These are phyloP conservation scores for Scylla paramamosain DNA, from an alignment of 1,140 invertebrate species.

Conservation along the genomic window DNA sequence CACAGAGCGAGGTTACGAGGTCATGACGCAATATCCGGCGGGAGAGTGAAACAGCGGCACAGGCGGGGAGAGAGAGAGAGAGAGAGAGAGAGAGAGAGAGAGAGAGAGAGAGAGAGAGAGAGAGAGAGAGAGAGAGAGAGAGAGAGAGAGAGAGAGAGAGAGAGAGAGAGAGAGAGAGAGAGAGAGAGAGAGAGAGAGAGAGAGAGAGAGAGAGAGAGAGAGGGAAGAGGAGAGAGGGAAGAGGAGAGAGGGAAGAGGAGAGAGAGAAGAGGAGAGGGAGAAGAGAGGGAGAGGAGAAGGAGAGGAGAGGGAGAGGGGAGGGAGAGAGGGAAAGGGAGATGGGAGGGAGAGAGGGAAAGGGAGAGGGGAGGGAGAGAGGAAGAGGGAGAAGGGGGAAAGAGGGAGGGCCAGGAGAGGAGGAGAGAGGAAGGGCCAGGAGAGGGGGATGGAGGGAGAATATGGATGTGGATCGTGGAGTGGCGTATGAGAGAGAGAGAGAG, in stretches of 20 bases:
- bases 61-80: background rate
- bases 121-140: conserved; percentile 20
- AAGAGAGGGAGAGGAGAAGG: too few relatives aligned
- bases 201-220: conserved; percentile 20
- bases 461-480: background rate
- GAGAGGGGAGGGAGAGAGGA: too few relatives aligned
- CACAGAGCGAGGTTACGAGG: background rate
- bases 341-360: too few relatives aligned
- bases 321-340: conserved; percentile 6
- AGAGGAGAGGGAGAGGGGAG: background rate
- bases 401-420: too few relatives aligned
- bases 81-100: conserved; percentile 30
- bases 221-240: background rate
- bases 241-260: too few relatives aligned
- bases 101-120: background rate
- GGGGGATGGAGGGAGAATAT: background rate
- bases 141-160: conserved; percentile 20
- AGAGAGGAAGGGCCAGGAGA: too few relatives aligned
- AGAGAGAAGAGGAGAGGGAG: too few relatives aligned
- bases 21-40: conserved; percentile 2
- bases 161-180: conserved; percentile 20
- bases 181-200: conserved; percentile 20
- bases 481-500: background rate
- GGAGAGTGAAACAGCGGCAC: background rate
- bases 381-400: too few relatives aligned